Evolutionary conservation across 2,797 vertebrate species (phyloP), one percentile per base, ranked within the genome.

Genomic region (Clarias pachynema): DNA sequence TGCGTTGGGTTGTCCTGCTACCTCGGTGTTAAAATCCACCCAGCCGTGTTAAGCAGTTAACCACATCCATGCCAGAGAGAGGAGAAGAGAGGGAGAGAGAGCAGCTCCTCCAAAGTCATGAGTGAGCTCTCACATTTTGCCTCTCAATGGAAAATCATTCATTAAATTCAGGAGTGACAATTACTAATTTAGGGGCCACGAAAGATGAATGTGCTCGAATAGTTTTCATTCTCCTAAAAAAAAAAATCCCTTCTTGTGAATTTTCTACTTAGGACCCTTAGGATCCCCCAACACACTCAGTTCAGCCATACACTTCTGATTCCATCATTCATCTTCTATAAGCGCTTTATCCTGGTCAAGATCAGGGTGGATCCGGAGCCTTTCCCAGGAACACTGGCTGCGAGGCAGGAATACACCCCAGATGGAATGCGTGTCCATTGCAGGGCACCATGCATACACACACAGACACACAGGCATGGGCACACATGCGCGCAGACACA

Each of bases 41-140:
- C 91, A 89, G 81, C 82, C 89, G 85, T 88, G 85, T 89, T 82
- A 85, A 86, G 85, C 84, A 86, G 89, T 92, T 92, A 92, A 91
- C 88, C 89, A 88, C 88, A 87, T 92, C 89, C 84, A 82, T 88
- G 89, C 91, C 87, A 87, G 86, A 65, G 65, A 80, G 63, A 84
- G 78, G 81, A 31, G 29, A 0, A 16, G 40, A 15, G 1, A 16
- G 22, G 5, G 40, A 44, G 40, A 5, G 72, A 77, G 72, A 74
- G 72, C 12, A 29, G 26, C 7, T 16, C 18, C 18, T 57, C 56
- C 34, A 29, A 37, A 37, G 31, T 79, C 75, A n/a, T 62, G 31
- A 78, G 12, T 62, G 20, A 62, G 57, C 57, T 37, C 75, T 60
- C 73, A 56, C 26, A 59, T 73, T 53, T 74, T 20, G 14, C 22